Evolutionary conservation across 2,888 invertebrate species (phyloP).

Genomic region (Phanerotoma sp.): DNA sequence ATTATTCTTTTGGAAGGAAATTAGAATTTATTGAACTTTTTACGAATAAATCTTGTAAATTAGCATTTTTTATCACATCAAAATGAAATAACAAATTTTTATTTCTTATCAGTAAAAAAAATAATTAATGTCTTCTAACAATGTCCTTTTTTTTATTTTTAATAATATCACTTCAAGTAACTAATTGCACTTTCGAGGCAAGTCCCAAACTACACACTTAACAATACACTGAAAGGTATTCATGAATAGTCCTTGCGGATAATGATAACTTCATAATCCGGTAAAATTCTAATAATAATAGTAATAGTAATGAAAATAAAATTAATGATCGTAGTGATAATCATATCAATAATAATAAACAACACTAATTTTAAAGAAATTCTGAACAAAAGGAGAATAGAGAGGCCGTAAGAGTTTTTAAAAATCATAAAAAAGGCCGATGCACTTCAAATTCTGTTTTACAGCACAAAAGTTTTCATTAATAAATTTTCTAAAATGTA

Average conservation of each 20-base stretch:
- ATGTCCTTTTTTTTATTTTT: not conserved
- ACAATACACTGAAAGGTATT: not conserved
- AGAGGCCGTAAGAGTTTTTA: not conserved
- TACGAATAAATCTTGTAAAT: too few relatives aligned
- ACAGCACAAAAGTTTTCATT: not conserved
- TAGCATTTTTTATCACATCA: too few relatives aligned
- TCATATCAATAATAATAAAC: not conserved
- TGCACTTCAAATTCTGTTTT: conserved; percentile 1
- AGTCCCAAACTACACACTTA: not conserved
- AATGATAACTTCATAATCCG: too few relatives aligned
- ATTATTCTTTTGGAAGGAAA: too few relatives aligned
- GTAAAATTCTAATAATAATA: too few relatives aligned
- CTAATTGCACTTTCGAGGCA: conserved; percentile 12
- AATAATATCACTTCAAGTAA: conserved; percentile 5
- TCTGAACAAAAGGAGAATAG: too few relatives aligned
- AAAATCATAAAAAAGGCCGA: not conserved
- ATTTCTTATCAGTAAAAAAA: too few relatives aligned
- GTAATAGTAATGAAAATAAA: too few relatives aligned
- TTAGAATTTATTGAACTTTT: too few relatives aligned
- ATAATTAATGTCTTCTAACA: too few relatives aligned
- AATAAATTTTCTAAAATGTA: not conserved
- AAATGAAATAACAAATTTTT: too few relatives aligned
- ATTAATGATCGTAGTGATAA: too few relatives aligned
- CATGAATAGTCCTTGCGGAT: not conserved
- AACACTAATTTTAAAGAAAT: not conserved